phyloP scores from a whole-genome alignment of 2,888 invertebrate species.

The Pandemis heparana region DNA sequence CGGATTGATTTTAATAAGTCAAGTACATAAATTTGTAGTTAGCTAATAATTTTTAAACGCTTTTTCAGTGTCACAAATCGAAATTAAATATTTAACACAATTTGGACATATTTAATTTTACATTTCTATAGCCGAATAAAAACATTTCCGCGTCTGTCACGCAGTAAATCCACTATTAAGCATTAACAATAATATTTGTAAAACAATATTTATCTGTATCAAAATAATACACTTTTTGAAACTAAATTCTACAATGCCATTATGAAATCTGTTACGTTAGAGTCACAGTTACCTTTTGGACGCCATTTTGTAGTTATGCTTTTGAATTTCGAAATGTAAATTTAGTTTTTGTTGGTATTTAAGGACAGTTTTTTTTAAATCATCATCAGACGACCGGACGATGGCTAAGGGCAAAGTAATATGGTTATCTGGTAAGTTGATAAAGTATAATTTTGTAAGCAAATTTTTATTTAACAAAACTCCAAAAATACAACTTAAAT shows the following conservation, averaged over 20 bases:
- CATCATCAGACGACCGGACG: constrained; percentile 65
- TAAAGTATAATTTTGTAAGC: too few species aligned
- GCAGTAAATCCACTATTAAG: background rate
- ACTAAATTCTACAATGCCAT: background rate
- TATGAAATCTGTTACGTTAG: background rate
- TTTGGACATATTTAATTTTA: background rate
- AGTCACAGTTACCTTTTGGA: background rate
- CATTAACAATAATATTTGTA: constrained; percentile 17
- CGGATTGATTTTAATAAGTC: too few species aligned
- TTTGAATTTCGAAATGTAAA: background rate
- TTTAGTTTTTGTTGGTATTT: constrained; percentile 52
- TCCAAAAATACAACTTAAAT: too few species aligned
- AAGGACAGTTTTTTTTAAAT: constrained; percentile 16
- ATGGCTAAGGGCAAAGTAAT: constrained; percentile 72
- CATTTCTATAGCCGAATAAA: constrained; percentile 6
- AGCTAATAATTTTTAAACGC: too few species aligned
- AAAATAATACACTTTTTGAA: constrained; percentile 7
- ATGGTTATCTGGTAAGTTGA: constrained; percentile 74
- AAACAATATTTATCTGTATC: background rate
- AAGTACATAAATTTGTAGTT: too few species aligned
- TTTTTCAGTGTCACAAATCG: too few species aligned
- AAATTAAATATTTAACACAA: too few species aligned
- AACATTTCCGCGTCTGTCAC: background rate
- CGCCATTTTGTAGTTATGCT: background rate
- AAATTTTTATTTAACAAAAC: too few species aligned